phyloP scores from a whole-genome alignment of 2,797 vertebrate species.

The Ciconia nigra region DNA sequence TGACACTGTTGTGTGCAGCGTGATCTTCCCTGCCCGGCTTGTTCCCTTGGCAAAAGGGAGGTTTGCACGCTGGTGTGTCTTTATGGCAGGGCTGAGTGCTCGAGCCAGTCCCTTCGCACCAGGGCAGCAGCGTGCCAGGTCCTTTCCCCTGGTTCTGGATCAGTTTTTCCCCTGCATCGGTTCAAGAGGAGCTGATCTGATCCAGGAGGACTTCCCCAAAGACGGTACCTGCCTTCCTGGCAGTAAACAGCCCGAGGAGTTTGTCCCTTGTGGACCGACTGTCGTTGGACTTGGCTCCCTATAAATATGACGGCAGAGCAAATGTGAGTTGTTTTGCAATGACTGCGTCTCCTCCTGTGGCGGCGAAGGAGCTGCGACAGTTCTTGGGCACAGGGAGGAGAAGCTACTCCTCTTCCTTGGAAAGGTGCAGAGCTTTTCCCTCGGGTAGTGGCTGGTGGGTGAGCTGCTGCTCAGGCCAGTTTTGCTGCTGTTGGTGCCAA shows the following conservation, averaged over 20 bases:
- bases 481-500: slow-evolving; percentile 20
- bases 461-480: background rate
- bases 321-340: background rate
- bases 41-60: background rate
- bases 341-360: background rate
- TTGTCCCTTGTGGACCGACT: background rate
- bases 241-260: background rate
- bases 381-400: background rate
- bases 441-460: background rate
- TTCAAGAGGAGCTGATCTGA: background rate
- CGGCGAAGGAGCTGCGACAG: rapidly evolving
- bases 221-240: background rate
- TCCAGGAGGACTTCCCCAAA: background rate
- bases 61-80: background rate
- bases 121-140: background rate
- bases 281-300: background rate
- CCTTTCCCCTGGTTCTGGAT: background rate
- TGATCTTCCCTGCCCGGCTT: background rate
- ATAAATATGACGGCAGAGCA: background rate
- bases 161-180: background rate
- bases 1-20: background rate
- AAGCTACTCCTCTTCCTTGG: background rate
- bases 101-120: rapidly evolving
- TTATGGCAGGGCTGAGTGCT: background rate
- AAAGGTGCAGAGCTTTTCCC: background rate